Base-by-base conservation (phyloP, 2,888 invertebrate genomes). In the Agrotis segetum region DNA sequence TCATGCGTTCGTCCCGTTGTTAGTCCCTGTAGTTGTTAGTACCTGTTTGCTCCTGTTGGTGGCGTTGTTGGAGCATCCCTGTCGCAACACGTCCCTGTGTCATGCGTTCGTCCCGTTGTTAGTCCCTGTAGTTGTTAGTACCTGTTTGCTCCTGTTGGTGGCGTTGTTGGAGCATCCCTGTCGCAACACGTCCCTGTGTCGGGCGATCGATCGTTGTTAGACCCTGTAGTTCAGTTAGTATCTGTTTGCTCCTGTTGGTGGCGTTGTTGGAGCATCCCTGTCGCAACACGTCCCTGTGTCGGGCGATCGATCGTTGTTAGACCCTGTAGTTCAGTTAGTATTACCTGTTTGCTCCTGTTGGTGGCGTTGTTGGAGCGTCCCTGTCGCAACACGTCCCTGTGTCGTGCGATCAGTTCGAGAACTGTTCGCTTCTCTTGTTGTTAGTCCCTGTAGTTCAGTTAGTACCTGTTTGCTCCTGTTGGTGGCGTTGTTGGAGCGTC, bases 101-200 rank as follows among this genome's bases (percentile, higher is more conserved):
- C 29, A 3, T 29, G 29, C 29, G 2, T 3, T 29, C 29, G 29
- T n/a, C n/a, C n/a, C n/a, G 29, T 29, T 29, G 29, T 3, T 29
- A 4, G 29, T 6, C 9, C 11, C 49, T 11, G 52, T 21, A 21
- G n/a, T 6, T 6, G 17, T 40, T 11, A 16, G 0, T 50, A 53
- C 96, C 95, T 96, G 96, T 85, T 96, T 96, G 89, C 95, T 95
- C 80, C 96, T 91, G 87, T 96, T 96, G 81, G 96, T 96, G 70
- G 96, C 96, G 93, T 96, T 96, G 90, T 96, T 96, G 88, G 96
- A 95, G 85, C 96, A 93, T 21, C 96, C 96, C 92, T 96, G 96
- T n/a, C 95, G 91, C 86, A 96, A 90, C 88, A 96, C 96, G 92
- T 96, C 96, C 47, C 96, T 90, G 88, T 96, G 96, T 7, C 29